Base-by-base conservation (phyloP, 2,113 vertebrate genomes). In the Peucedramus taeniatus region DNA sequence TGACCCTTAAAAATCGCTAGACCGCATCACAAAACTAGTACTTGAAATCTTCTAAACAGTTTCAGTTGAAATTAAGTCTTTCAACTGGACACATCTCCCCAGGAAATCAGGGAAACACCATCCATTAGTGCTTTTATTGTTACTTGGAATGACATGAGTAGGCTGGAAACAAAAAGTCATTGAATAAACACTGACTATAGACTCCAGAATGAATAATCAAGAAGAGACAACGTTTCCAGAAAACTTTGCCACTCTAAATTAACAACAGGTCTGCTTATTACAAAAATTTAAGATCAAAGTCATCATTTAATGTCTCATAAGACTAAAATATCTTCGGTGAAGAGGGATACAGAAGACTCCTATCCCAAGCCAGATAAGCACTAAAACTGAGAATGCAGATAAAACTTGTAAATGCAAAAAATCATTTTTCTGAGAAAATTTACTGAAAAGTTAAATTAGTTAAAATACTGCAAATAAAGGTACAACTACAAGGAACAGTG, bases 21-120 rank as follows among this genome's bases (percentile, higher is more conserved):
- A 47, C 6, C 10, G 33, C 3, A 54, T 65, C 28, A 75, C 13
- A 30, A 50, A 74, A 37, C 0, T 0, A 61, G 7, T 37, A 45
- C 15, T 64, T 17, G 7, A 87, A 65, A 75, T n/a, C 11, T 40
- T 45, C 16, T 54, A 17, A 80, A 49, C 4, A 27, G 35, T 49
- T 90, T 65, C 56, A 79, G 18, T 14, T 50, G 21, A 69, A 82
- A 70, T 83, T 28, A 54, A 69, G 9, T 27, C 30, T 74, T 69
- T 69, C n/a, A 78, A 12, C 8, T 27, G 31, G 23, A 86, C 30
- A 51, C 4, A n/a, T 22, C 18, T 72, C 2, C 31, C 10, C 5
- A 26, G 16, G 18, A 51, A 60, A 37, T 24, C 23, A 82, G 40
- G 6, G 6, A 33, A 72, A n/a, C 15, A 11, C 1, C 22, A 47